phyloP scores from a whole-genome alignment of 2,113 vertebrate genomes.

The Pterophyllum scalare region DNA sequence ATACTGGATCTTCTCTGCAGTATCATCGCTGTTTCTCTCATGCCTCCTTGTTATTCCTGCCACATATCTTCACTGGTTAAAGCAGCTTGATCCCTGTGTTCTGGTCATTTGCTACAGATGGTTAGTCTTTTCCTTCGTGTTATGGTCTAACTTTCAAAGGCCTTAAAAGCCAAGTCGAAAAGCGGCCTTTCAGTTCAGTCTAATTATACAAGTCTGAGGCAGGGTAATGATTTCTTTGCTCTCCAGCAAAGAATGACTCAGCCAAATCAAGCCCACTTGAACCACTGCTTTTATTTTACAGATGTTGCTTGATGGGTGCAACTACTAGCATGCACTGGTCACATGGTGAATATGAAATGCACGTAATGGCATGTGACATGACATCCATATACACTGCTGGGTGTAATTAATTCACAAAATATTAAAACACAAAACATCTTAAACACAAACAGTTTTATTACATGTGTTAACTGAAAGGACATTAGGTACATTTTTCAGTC shows the following conservation, averaged over 20 bases:
- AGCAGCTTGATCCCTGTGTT: conserved; percentile 1
- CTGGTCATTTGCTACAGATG: conserved; percentile 36
- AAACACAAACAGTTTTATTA: background rate
- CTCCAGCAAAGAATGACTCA: conserved; percentile 12
- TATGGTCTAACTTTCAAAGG: background rate
- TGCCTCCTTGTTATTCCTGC: conserved; percentile 10
- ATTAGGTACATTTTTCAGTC: background rate
- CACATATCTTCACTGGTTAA: background rate
- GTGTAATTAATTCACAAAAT: conserved; percentile 44
- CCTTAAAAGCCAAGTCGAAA: conserved; percentile 15
- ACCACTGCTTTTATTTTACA: conserved; percentile 49
- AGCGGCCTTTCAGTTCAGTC: conserved; percentile 17
- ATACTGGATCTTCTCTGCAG: conserved; percentile 10
- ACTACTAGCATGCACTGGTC: conserved; percentile 52
- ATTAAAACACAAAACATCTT: background rate
- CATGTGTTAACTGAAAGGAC: background rate
- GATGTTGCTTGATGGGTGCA: conserved; percentile 33
- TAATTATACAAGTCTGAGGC: conserved; percentile 23
- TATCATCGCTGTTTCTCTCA: background rate
- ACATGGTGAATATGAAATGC: conserved; percentile 56
- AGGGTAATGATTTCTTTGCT: background rate
- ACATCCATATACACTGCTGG: conserved; percentile 43
- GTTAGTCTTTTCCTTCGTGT: conserved; percentile 13
- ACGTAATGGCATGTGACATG: conserved; percentile 50
- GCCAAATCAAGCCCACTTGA: conserved; percentile 61